Percentiles rank a stretch among this genome's conserved stretches.
phyloP scores from a whole-genome alignment of 2,113 vertebrate genomes.

The Vombatus ursinus region DNA sequence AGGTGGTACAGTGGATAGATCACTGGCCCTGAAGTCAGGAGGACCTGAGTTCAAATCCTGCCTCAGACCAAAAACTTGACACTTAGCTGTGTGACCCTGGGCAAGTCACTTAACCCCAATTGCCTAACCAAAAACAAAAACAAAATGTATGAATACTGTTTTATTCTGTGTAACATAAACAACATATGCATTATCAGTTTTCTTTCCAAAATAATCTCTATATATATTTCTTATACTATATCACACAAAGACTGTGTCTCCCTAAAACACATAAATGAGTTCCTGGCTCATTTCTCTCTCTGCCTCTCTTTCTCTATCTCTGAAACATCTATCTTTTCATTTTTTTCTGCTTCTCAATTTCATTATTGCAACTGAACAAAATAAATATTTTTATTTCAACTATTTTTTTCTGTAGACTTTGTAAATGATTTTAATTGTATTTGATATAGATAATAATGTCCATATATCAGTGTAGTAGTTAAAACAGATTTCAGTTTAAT shows the following conservation, averaged over 20 bases:
- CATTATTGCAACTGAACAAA: not conserved
- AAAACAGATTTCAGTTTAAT: not conserved
- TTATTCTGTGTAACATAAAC: not conserved
- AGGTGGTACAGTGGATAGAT: no score
- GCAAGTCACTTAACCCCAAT: no score
- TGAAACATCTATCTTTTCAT: not conserved
- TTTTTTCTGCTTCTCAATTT: not conserved
- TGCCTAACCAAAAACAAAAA: no score
- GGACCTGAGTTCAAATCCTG: no score
- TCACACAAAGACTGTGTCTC: not conserved
- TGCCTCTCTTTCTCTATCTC: not conserved
- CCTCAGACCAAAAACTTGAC: no score
- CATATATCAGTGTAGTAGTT: not conserved
- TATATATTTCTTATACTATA: not conserved
- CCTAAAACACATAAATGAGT: not conserved
- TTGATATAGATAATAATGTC: not conserved
- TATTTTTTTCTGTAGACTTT: not conserved
- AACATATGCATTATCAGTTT: not conserved
- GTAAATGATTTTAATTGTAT: not conserved
- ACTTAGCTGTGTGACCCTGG: no score
- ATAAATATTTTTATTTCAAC: not conserved
- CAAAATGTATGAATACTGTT: no score
- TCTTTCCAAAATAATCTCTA: not conserved
- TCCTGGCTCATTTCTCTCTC: not conserved
- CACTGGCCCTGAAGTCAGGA: no score